These are phyloP conservation scores for Rotaria socialis DNA, from an alignment of 2,888 invertebrate species.

Conservation along the genomic window DNA sequence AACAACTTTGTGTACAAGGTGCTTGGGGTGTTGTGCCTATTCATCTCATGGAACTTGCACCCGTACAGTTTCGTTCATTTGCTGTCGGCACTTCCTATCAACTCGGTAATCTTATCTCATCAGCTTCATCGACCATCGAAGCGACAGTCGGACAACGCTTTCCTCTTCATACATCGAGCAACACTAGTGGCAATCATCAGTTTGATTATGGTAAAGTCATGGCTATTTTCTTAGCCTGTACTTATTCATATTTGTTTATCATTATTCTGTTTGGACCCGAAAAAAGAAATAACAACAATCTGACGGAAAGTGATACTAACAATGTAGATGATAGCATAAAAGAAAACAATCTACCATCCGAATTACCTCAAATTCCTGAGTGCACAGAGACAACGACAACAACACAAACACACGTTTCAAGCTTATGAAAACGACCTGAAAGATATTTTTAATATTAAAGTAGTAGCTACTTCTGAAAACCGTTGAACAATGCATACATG, in stretches of 20 bases:
- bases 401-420: no score
- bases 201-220: conserved; percentile 2
- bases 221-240: neutral
- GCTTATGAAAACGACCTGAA: no score
- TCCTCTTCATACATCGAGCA: neutral
- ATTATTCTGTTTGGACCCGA: neutral
- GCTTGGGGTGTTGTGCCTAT: conserved; percentile 30
- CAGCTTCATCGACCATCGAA: conserved; percentile 13
- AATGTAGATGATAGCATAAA: neutral
- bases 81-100: neutral
- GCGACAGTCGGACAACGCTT: neutral
- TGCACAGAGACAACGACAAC: no score
- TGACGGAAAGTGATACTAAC: neutral
- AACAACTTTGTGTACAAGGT: neutral
- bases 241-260: neutral
- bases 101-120: neutral
- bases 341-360: no score
- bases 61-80: neutral
- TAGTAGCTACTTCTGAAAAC: no score
- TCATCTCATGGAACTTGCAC: neutral
- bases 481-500: no score
- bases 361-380: no score
- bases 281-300: neutral
- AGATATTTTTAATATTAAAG: no score
- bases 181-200: neutral